These are phyloP conservation scores for Tubulanus polymorphus DNA, from an alignment of 2,888 invertebrate species.

Conservation along the genomic window DNA sequence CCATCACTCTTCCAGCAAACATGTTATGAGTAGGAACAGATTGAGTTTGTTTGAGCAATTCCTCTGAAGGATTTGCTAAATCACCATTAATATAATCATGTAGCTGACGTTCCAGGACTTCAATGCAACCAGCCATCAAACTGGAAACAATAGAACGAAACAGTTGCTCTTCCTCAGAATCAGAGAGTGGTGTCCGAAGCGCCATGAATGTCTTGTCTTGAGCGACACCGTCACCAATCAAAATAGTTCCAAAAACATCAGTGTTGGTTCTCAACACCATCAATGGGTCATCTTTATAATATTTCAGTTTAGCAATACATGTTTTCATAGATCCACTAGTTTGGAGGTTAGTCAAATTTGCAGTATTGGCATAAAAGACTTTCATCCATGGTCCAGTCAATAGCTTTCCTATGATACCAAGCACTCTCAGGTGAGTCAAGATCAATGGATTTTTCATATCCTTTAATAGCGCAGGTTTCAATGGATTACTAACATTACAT, in stretches of 20 bases:
- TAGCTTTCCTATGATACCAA: background rate
- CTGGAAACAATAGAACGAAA: too few relatives aligned
- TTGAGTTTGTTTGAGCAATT: background rate
- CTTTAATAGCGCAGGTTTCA: background rate
- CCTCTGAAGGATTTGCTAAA: background rate
- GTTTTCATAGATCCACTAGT: background rate
- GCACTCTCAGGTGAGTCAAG: background rate
- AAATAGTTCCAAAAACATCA: background rate
- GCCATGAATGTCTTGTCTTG: too few relatives aligned
- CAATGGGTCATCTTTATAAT: background rate
- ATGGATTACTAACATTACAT: background rate
- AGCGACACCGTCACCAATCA: too few relatives aligned
- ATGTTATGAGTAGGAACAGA: conserved; percentile 1
- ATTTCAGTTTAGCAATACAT: background rate
- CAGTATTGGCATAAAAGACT: background rate
- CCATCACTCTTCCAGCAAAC: background rate
- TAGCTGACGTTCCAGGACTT: background rate
- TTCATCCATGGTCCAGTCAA: conserved; percentile 1
- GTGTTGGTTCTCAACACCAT: background rate
- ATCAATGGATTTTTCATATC: background rate
- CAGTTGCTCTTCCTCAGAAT: too few relatives aligned
- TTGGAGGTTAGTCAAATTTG: background rate
- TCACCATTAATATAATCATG: background rate
- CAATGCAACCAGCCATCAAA: background rate
- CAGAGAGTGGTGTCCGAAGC: too few relatives aligned